phyloP scores from a whole-genome alignment of 37 sponge, comb jelly and placozoan genomes.

The Halichondria panicea region DNA sequence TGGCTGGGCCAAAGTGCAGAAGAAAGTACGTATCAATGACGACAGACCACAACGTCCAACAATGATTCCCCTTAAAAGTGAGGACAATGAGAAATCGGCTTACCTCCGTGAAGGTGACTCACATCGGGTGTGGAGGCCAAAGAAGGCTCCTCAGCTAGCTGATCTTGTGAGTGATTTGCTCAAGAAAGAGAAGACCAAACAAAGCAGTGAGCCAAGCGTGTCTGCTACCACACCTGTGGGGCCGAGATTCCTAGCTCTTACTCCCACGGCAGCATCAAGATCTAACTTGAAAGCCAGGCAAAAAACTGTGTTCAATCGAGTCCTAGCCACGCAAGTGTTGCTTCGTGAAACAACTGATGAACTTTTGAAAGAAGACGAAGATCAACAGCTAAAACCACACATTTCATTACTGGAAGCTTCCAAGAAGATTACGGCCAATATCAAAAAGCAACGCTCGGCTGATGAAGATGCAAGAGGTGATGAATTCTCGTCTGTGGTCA shows the following conservation, averaged over 20 bases:
- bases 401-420: slow-evolving; percentile 8
- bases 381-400: background rate
- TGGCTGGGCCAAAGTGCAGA: background rate
- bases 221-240: background rate
- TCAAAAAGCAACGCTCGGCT: background rate
- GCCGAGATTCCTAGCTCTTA: background rate
- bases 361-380: slow-evolving; percentile 20
- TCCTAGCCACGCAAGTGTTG: slow-evolving; percentile 33
- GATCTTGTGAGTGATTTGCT: slow-evolving; percentile 3
- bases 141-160: slow-evolving; percentile 3
- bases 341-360: slow-evolving; percentile 44
- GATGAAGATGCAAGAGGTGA: background rate
- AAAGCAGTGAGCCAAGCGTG: background rate
- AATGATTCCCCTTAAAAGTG: background rate
- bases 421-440: slow-evolving; percentile 14
- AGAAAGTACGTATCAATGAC: slow-evolving; percentile 5
- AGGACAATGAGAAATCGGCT: background rate
- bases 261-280: background rate
- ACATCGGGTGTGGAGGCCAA: slow-evolving; percentile 39
- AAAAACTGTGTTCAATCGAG: slow-evolving; percentile 12
- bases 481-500: slow-evolving; percentile 3
- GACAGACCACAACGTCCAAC: background rate
- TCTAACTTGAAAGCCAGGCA: slow-evolving; percentile 23
- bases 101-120: slow-evolving; percentile 35
- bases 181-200: background rate